Evolutionary conservation across 2,888 invertebrate species (phyloP), one percentile per base, ranked within the genome.

Genomic region (Agrochola macilenta): DNA sequence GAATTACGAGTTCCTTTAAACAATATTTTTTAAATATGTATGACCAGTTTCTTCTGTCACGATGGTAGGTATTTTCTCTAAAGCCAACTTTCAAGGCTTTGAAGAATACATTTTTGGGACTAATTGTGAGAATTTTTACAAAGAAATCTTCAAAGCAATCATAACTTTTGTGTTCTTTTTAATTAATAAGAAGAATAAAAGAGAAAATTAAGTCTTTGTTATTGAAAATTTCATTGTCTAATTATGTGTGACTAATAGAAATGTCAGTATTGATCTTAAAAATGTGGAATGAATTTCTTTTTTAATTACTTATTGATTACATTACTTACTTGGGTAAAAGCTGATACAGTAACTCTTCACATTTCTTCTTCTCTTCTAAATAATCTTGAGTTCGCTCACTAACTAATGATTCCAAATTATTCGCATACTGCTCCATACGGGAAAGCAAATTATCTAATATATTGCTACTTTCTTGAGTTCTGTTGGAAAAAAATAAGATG

Each of bases 351-450:
- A 99, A 97, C 90, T 99, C 99, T 93, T 99, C 99, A 89, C 99
- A 99, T 96, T 99, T 99, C 90, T 99, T 98, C 96, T 99, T 99
- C 96, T 99, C 99, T 91, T 99, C 99, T 90, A 99, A 97, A 94
- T 99, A 99, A 95, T 99, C 99, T 79, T 99, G 98, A 0, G 99
- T 99, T 87, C 99, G 97, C 94, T 99, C 99, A 91, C 99, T 99
- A 43, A 99, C 99, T 87, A 99, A 97, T 63, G 98, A 98, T 96
- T 99, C 99, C 94, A 99, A 97, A 95, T 99, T 99, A 96, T 99
- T 99, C 57, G 99, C 99, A 93, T 99, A 99, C 94, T 99, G 99
- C 94, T 99, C 99, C 99, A 99, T 99, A 87, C 99, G 98, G 76
- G 99, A 98, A 70, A 99, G 97, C 81, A 99, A 97, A 96, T 99